These are phyloP conservation scores for Hirtodrosophila duncani DNA, from an alignment of 2,888 invertebrate species.

Conservation along the genomic window DNA sequence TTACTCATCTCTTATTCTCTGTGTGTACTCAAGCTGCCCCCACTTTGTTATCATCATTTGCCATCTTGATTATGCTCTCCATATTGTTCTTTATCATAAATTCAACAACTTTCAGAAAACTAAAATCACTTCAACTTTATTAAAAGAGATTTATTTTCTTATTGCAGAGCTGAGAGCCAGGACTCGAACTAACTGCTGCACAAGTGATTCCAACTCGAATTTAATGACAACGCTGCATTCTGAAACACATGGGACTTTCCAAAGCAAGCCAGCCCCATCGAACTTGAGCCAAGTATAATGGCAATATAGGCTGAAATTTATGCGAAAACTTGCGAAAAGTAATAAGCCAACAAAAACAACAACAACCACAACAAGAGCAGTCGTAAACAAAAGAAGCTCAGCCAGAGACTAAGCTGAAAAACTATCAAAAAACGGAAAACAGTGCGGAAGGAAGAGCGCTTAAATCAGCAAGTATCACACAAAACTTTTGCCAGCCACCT, in stretches of 20 bases:
- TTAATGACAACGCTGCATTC: constrained; percentile 47
- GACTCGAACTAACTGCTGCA: too few species aligned
- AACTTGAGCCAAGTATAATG: constrained; percentile 49
- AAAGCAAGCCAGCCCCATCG: constrained; percentile 17
- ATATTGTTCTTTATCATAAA: constrained; percentile 7
- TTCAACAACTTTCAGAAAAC: constrained; percentile 15
- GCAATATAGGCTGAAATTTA: constrained; percentile 63
- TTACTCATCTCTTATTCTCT: too few species aligned
- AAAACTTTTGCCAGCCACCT: constrained; percentile 27
- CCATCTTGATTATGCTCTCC: neutral
- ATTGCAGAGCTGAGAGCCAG: too few species aligned
- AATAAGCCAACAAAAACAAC: constrained; percentile 47
- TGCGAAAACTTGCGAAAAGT: constrained; percentile 63
- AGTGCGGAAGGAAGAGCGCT: constrained; percentile 49
- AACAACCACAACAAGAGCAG: constrained; percentile 30
- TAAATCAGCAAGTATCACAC: constrained; percentile 40
- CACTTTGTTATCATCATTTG: too few species aligned
- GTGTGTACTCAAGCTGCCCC: too few species aligned
- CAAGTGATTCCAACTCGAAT: constrained; percentile 30
- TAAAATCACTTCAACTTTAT: constrained; percentile 23
- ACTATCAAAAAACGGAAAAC: constrained; percentile 34
- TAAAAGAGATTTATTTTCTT: constrained; percentile 45
- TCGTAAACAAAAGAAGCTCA: constrained; percentile 46
- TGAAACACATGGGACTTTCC: constrained; percentile 36
- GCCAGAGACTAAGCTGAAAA: constrained; percentile 34